Base-by-base conservation (phyloP, 2,888 invertebrate species). In the Gymnocheta viridis region DNA sequence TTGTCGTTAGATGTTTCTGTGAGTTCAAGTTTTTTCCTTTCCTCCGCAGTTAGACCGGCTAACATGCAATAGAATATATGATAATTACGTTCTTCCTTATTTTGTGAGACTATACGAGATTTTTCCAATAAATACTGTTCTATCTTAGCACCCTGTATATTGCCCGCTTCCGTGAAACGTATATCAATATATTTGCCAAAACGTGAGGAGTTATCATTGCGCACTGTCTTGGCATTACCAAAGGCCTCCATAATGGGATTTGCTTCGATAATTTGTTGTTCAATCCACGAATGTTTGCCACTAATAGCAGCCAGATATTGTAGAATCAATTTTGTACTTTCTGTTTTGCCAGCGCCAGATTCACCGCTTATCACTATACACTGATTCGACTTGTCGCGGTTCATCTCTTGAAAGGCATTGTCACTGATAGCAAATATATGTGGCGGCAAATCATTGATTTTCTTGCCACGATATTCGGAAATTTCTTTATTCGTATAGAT, bases 221-320 rank as follows among this genome's bases (percentile, higher is more conserved):
- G 94, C 12, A 98, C 96, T 0, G 98, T 99, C 93, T 98, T 98
- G 0, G 98, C 98, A 92, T 99, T 99, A 74, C 98, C 98, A 90
- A 99, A 99, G 0, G 98, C 98, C 94, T 99, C 98, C 89, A 99
- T 93, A 87, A 99, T 97, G 0, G 98, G 98, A 93, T 99, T 99
- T 0, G 98, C 97, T 92, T 98, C 98, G 86, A 99, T 94, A 82
- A 99, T 98, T 92, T 99, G 98, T 89, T 99, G 98, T 91, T 98
- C 98, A 82, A 98, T 98, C 98, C 98, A 98, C 0, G 98, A 98
- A 92, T 98, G 98, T 89, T 98, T 97, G 0, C 98, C 98, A 90
- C 97, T 97, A 12, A 97, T 96, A 0, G 98, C 96, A 1, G 98
- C 98, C 88, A 99, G 92, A 91, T 98, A 99, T 91, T 98, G 98